Conservation (phyloP, 1,140 invertebrate genomes). For the Ylistrum balloti region DNA sequence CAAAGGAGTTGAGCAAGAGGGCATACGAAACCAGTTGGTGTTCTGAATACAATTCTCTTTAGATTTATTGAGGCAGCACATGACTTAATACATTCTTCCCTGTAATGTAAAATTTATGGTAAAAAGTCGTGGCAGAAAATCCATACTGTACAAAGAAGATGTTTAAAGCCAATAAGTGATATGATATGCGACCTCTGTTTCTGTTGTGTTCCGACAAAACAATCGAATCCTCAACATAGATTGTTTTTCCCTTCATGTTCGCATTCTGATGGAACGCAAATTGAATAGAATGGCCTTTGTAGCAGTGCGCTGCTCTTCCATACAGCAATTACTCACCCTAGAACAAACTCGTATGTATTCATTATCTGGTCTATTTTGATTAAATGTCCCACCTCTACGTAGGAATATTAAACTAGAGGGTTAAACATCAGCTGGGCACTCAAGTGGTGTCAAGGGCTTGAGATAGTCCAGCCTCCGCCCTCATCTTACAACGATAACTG, state of each 20-base stretch:
- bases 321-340: background rate
- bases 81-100: background rate
- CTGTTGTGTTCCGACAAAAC: background rate
- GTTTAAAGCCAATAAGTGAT: background rate
- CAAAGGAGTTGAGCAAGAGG: no score
- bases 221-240: background rate
- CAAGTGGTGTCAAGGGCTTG: background rate
- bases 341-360: background rate
- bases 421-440: background rate
- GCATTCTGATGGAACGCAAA: background rate
- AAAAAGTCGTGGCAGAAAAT: constrained; percentile 10
- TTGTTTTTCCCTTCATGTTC: background rate
- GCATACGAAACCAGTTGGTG: no score
- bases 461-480: background rate
- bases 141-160: background rate
- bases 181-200: background rate
- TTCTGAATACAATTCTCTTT: background rate
- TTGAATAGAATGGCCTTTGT: background rate
- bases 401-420: background rate
- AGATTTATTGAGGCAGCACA: background rate
- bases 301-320: background rate
- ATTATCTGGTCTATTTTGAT: background rate
- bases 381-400: background rate
- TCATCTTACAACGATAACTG: background rate
- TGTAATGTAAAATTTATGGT: background rate